Evolutionary conservation across 2,113 vertebrate species (phyloP).

Genomic region (Hemibagrus wyckioides): DNA sequence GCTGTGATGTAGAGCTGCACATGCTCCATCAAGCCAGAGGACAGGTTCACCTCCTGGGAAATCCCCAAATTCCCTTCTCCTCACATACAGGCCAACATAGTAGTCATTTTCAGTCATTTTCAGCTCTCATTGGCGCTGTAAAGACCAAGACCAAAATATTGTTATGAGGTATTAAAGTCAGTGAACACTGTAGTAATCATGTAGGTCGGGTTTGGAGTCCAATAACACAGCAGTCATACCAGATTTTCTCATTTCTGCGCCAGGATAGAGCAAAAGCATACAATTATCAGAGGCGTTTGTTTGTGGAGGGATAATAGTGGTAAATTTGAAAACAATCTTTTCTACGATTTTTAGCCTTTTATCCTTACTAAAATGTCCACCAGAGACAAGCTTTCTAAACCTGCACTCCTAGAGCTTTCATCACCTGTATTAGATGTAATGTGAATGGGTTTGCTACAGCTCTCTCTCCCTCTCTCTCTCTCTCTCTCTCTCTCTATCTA

Average conservation of each 20-base stretch:
- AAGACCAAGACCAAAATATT: conserved; percentile 74
- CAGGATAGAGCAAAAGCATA: neutral
- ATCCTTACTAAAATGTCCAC: neutral
- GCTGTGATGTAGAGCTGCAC: conserved; percentile 14
- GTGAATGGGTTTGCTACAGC: no score
- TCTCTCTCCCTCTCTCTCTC: no score
- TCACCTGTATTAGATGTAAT: no score
- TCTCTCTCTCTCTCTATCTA: no score
- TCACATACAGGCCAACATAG: conserved; percentile 67
- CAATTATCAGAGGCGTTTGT: neutral
- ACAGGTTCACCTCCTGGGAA: conserved; percentile 35
- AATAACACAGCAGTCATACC: neutral
- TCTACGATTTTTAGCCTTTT: neutral
- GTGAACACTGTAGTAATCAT: conserved; percentile 65
- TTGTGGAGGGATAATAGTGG: neutral
- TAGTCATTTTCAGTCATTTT: conserved; percentile 80
- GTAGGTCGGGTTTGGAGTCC: conserved; percentile 63
- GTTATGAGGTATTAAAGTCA: conserved; percentile 71
- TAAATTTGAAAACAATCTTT: neutral
- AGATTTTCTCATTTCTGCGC: neutral
- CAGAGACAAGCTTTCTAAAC: neutral
- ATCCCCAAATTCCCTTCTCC: conserved; percentile 29
- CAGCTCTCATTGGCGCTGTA: conserved; percentile 62
- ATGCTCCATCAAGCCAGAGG: conserved; percentile 14
- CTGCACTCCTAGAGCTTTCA: neutral